Conservation (phyloP, 2,797 vertebrate species). For the Brachyrhaphis roseni region DNA sequence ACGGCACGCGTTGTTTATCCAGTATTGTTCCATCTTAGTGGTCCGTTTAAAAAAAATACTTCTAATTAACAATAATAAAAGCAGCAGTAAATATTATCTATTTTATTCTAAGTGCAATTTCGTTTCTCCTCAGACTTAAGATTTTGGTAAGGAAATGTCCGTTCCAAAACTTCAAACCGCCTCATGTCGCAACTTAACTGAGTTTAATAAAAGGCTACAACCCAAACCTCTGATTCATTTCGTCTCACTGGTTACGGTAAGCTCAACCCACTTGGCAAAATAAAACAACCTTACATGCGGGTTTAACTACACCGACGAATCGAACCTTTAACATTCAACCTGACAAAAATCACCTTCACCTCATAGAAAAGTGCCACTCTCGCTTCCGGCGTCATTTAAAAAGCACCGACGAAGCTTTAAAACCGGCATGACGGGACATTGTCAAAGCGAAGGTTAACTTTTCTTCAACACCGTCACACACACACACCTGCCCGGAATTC, state of each 20-base stretch:
- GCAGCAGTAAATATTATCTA: background rate
- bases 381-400: background rate
- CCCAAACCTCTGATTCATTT: background rate
- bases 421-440: background rate
- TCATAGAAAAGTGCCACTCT: background rate
- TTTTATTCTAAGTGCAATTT: background rate
- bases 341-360: background rate
- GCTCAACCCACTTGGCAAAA: slow-evolving; percentile 15
- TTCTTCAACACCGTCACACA: slow-evolving; percentile 44
- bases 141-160: background rate
- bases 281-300: slow-evolving; percentile 14
- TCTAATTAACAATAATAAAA: background rate
- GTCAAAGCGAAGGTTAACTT: slow-evolving; percentile 50
- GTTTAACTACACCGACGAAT: background rate
- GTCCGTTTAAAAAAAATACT: background rate
- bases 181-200: slow-evolving; percentile 15
- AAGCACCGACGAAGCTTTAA: background rate
- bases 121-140: background rate
- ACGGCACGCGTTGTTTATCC: background rate
- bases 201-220: background rate
- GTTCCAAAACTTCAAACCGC: background rate
- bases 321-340: background rate
- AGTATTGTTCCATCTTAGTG: background rate
- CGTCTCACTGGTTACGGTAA: background rate
- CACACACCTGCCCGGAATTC: slow-evolving; percentile 62